Base-by-base conservation (phyloP, 2,797 vertebrate genomes). In the Pachyuromys duprasi region DNA sequence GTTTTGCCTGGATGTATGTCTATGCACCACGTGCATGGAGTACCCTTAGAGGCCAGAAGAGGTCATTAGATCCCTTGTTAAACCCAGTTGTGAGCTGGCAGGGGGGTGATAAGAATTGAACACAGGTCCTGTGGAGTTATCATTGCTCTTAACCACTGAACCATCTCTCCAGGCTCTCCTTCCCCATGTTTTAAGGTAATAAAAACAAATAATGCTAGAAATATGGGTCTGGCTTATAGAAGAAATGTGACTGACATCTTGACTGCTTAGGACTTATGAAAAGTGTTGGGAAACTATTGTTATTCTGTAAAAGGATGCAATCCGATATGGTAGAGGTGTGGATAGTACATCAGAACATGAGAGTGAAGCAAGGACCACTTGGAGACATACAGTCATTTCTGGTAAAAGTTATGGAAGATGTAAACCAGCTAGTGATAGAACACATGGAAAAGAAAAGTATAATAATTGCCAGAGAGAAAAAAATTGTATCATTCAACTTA, bases 381-480 rank as follows among this genome's bases (percentile, higher is more conserved):
- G 69, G 45, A 96, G 60, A 42, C 13, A 83, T 95, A 17, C 31
- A 95, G 31, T 78, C 42, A 76, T 93, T 89, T 84, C 91, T 81
- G 33, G 15, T 79, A 65, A 86, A 45, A 87, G 5, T 67, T 86
- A 1, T 74, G 89, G 28, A 95, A 94, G 31, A 74, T 28, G 26
- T 92, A 94, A 95, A 62, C 45, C 18, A 86, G 75, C 26, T 83
- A 65, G 24, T 70, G 42, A 65, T 18, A 94, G 36, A 82, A 75
- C 62, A 76, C 93, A 92, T 65, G 24, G 67, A 94, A 97, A 26
- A 60, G 24, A 89, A 94, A 76, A 86, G 15, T 8, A 70, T 74
- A 81, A 39, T 42, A 94, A 55, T 39, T 53, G 2, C 63, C 90
- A 89, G 53, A 86, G 94, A 89, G 57, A 81, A 95, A 81, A 95